These are phyloP conservation scores for Synchiropus splendidus DNA, from an alignment of 2,113 vertebrate genomes.

Conservation along the genomic window DNA sequence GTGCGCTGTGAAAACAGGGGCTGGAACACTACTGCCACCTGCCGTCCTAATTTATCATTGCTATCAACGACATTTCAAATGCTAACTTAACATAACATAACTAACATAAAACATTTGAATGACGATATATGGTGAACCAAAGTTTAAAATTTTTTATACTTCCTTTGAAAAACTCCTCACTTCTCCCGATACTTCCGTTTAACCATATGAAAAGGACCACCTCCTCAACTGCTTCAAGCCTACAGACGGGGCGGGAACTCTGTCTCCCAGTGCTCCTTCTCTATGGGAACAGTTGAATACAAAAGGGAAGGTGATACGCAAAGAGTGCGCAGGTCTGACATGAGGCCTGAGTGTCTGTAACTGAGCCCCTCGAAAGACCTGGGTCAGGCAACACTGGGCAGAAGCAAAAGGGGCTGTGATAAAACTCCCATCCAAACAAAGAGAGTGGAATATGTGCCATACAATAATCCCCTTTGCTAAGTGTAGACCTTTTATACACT, in stretches of 20 bases:
- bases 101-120: too few species aligned
- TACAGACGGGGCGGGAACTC: constrained; percentile 21
- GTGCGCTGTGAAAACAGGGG: too few species aligned
- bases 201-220: too few species aligned
- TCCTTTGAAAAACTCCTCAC: too few species aligned
- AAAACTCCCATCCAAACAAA: constrained; percentile 21
- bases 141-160: too few species aligned
- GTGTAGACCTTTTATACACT: constrained; percentile 46
- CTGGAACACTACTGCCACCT: too few species aligned
- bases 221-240: too few species aligned
- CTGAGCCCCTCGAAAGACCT: constrained; percentile 25
- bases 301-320: constrained; percentile 13
- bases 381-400: constrained; percentile 13
- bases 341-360: constrained; percentile 17
- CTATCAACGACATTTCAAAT: too few species aligned
- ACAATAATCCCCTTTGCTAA: constrained; percentile 42
- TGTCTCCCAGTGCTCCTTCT: constrained; percentile 23
- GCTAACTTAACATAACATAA: too few species aligned
- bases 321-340: constrained; percentile 29
- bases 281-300: constrained; percentile 41
- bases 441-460: constrained; percentile 23
- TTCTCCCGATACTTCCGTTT: too few species aligned
- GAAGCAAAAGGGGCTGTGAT: constrained; percentile 7
- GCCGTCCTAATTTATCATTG: too few species aligned
- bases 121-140: too few species aligned